These are phyloP conservation scores for Tupaia tana DNA, from an alignment of 2,113 vertebrate species.

Conservation along the genomic window DNA sequence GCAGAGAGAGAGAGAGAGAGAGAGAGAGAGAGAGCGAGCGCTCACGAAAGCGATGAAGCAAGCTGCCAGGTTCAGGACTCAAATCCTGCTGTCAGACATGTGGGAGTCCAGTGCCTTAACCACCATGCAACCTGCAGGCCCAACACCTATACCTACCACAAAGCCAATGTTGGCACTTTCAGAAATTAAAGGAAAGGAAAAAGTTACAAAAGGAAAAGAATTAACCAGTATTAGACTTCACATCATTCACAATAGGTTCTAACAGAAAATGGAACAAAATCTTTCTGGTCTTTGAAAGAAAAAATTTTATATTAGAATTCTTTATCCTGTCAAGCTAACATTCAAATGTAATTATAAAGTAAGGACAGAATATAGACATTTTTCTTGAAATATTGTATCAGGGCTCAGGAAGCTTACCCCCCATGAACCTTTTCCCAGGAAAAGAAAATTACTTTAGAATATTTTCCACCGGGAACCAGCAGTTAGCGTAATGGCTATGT, in stretches of 20 bases:
- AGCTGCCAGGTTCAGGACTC: no score
- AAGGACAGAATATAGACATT: conserved; percentile 3
- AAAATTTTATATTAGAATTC: neutral
- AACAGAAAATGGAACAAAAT: neutral
- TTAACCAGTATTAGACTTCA: neutral
- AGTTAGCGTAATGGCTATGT: no score
- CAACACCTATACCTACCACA: neutral
- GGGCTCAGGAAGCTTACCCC: neutral
- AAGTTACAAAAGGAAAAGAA: neutral
- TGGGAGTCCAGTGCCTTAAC: no score
- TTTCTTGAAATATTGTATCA: conserved; percentile 16
- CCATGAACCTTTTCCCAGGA: neutral
- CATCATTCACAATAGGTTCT: conserved; percentile 39
- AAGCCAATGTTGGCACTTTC: neutral
- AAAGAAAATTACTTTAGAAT: neutral
- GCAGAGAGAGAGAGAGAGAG: no score
- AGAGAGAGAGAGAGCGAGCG: no score
- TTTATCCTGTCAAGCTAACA: conserved; percentile 31
- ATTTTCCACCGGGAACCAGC: conserved; percentile 27
- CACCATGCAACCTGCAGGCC: no score
- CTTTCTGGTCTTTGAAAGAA: neutral
- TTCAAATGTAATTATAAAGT: neutral
- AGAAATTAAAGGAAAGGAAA: conserved; percentile 45
- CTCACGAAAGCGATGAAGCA: no score
- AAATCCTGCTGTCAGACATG: no score